These are phyloP conservation scores for Platynereis dumerilii DNA, from an alignment of 2,888 invertebrate genomes.

Conservation along the genomic window DNA sequence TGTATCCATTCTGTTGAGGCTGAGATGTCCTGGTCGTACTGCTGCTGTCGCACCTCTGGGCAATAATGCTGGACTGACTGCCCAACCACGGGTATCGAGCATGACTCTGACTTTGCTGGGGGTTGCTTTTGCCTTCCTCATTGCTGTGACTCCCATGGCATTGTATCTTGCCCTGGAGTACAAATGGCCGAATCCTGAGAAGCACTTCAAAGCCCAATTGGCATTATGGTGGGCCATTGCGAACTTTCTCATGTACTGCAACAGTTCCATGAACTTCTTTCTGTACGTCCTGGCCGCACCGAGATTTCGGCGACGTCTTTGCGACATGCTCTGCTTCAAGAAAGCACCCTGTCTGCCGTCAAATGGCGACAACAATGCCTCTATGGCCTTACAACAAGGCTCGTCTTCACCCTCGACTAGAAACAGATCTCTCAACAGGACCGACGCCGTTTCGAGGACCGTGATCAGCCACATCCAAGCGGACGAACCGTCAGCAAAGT, in stretches of 20 bases:
- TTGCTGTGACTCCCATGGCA: not conserved
- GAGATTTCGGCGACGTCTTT: not conserved
- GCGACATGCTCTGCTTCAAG: no score
- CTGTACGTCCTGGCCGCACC: not conserved
- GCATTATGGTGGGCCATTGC: not conserved
- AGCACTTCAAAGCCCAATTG: constrained; percentile 2
- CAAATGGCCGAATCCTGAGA: not conserved
- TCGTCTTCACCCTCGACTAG: no score
- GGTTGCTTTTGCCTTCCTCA: not conserved
- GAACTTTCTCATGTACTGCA: not conserved
- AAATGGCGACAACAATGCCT: no score
- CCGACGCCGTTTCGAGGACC: no score
- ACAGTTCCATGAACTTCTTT: constrained; percentile 5
- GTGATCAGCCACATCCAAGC: no score
- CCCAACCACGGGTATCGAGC: not conserved
- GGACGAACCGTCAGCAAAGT: no score
- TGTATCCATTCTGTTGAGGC: not conserved
- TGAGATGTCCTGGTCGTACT: not conserved
- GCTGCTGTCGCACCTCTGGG: not conserved
- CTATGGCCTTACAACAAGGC: no score
- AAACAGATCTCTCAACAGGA: no score
- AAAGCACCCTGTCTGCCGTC: no score
- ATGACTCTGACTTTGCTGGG: constrained; percentile 2
- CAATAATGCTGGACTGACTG: no score
- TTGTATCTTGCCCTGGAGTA: not conserved